Conservation (phyloP, 2,888 invertebrate species). For the Polyploca ridens region DNA sequence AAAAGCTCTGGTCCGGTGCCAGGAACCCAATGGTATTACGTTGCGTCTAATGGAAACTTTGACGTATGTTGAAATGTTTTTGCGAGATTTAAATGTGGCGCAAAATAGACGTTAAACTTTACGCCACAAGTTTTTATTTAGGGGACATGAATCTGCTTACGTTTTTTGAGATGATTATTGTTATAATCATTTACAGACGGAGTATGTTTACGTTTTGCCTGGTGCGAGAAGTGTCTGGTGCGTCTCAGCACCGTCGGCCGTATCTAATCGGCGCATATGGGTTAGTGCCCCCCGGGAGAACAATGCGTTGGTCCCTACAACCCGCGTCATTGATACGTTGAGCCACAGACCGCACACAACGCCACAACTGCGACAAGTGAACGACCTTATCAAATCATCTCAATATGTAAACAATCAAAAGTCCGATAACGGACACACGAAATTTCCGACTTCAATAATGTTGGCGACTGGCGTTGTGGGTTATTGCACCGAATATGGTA, state of each 20-base stretch:
- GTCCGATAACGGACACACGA: conserved; percentile 5
- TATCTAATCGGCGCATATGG: conserved; percentile 81
- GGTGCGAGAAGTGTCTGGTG: conserved; percentile 44
- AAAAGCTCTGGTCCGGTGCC: conserved; percentile 53
- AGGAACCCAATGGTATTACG: conserved; percentile 40
- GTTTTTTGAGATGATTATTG: not conserved
- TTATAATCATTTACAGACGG: conserved; percentile 7
- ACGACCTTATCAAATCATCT: conserved; percentile 31
- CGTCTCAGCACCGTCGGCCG: conserved; percentile 53
- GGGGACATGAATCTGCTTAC: not conserved
- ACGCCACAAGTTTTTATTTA: conserved; percentile 8
- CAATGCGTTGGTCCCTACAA: conserved; percentile 80
- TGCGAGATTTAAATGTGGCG: conserved; percentile 20
- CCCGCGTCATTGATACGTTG: conserved; percentile 30
- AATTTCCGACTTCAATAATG: conserved; percentile 3
- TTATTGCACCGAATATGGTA: conserved; percentile 1
- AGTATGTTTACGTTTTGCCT: conserved; percentile 43
- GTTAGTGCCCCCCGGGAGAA: conserved; percentile 82
- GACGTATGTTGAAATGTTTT: conserved; percentile 37
- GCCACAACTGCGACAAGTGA: conserved; percentile 20
- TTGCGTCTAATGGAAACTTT: conserved; percentile 45
- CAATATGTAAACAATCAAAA: conserved; percentile 18
- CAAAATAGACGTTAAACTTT: not conserved
- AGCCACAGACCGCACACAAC: conserved; percentile 29
- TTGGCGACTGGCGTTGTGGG: conserved; percentile 5